Evolutionary conservation across 2,113 vertebrate species (phyloP).

Genomic region (human): DNA sequence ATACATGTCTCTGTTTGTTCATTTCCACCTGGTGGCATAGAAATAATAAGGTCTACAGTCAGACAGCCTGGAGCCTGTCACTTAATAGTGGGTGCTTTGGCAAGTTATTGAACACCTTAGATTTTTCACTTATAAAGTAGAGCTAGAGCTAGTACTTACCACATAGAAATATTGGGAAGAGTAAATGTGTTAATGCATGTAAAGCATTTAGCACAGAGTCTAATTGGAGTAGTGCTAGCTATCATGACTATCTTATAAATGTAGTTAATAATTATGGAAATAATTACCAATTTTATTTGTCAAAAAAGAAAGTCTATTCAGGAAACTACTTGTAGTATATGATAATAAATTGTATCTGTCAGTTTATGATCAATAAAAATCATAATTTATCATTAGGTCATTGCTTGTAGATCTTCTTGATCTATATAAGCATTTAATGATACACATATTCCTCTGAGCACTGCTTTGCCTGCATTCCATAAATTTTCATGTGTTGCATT

Average conservation of each 20-base stretch:
- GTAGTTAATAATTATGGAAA: background rate
- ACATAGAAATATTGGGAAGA: background rate
- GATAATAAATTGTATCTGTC: background rate
- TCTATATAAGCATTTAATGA: background rate
- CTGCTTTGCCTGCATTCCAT: background rate
- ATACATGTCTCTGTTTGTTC: background rate
- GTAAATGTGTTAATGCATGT: background rate
- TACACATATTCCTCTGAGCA: background rate
- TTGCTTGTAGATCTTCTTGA: background rate
- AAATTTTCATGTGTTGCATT: background rate
- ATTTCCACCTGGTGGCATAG: background rate
- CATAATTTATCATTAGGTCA: background rate
- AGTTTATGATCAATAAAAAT: conserved; percentile 8
- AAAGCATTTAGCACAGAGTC: background rate
- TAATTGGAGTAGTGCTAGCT: background rate
- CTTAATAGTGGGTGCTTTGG: background rate
- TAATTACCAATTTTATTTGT: background rate
- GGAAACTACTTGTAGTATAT: background rate
- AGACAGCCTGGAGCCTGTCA: background rate
- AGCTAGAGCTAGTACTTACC: background rate
- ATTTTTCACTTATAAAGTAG: background rate
- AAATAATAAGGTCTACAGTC: background rate
- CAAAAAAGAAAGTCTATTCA: background rate
- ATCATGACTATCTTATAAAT: background rate
- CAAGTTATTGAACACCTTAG: background rate